Evolutionary conservation across 2,113 vertebrate genomes (phyloP).

Genomic region (Scytalopus superciliaris): DNA sequence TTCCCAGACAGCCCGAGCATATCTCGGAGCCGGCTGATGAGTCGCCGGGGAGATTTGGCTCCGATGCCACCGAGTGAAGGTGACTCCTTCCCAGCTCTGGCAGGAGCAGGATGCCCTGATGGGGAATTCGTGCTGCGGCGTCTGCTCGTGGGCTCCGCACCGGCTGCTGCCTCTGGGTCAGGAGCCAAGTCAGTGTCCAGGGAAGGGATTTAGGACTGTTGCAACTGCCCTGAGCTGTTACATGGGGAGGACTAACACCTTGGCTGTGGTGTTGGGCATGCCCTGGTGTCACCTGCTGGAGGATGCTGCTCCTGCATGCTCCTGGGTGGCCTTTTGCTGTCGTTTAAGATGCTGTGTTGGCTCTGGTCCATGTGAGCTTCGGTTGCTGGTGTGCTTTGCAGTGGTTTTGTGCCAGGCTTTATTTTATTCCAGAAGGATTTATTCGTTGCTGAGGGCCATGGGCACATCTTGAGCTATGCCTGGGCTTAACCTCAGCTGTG

Average conservation of each 20-base stretch:
- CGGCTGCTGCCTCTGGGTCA: background rate
- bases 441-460: background rate
- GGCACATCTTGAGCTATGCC: background rate
- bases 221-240: background rate
- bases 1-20: background rate
- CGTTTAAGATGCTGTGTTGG: background rate
- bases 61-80: background rate
- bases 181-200: accelerated
- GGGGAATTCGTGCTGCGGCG: background rate
- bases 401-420: background rate
- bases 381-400: background rate
- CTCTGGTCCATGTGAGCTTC: background rate
- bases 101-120: background rate
- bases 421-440: background rate
- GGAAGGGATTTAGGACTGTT: background rate
- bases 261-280: background rate
- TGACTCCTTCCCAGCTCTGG: background rate
- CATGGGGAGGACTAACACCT: background rate
- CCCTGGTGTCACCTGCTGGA: background rate
- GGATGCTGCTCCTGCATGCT: background rate
- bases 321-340: background rate
- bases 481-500: background rate
- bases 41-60: background rate
- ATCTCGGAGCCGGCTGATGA: background rate
- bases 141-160: accelerated